These are phyloP conservation scores for Euura lappo DNA, from an alignment of 1,140 invertebrate species.

Conservation along the genomic window DNA sequence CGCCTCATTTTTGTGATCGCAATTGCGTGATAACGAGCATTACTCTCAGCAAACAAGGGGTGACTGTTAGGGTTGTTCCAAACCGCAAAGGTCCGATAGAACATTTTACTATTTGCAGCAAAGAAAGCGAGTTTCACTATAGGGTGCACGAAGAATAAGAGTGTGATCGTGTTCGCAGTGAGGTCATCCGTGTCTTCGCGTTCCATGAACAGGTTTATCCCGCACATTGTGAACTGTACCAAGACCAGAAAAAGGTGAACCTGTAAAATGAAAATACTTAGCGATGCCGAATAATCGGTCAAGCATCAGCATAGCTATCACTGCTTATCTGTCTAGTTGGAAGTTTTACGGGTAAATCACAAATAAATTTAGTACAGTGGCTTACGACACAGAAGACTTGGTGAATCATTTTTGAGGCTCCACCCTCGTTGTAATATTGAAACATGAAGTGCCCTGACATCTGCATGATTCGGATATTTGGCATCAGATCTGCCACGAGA, in stretches of 20 bases:
- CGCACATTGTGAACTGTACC: slow-evolving; percentile 69
- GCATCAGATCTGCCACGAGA: slow-evolving; percentile 81
- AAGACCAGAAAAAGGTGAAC: slow-evolving; percentile 69
- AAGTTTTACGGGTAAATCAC: neutral
- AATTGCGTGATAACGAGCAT: slow-evolving; percentile 75
- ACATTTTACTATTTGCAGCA: slow-evolving; percentile 73
- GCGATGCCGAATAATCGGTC: no score
- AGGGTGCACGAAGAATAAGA: slow-evolving; percentile 79
- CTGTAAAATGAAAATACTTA: slow-evolving; percentile 29
- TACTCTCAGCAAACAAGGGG: slow-evolving; percentile 83
- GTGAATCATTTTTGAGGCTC: slow-evolving; percentile 49
- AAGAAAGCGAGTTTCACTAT: slow-evolving; percentile 78
- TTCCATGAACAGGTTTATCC: slow-evolving; percentile 72
- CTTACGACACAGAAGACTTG: slow-evolving; percentile 52
- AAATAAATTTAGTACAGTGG: slow-evolving; percentile 30
- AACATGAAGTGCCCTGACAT: slow-evolving; percentile 77
- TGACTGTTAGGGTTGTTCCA: slow-evolving; percentile 84
- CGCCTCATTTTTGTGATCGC: slow-evolving; percentile 78
- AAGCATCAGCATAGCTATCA: no score
- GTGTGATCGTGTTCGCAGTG: slow-evolving; percentile 81
- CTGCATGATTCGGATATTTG: slow-evolving; percentile 81
- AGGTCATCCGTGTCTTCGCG: slow-evolving; percentile 80
- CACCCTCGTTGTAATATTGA: slow-evolving; percentile 70
- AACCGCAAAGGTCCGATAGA: slow-evolving; percentile 77
- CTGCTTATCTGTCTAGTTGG: neutral